phyloP scores from a whole-genome alignment of 2,888 invertebrate species.

The Bombylius discolor region DNA sequence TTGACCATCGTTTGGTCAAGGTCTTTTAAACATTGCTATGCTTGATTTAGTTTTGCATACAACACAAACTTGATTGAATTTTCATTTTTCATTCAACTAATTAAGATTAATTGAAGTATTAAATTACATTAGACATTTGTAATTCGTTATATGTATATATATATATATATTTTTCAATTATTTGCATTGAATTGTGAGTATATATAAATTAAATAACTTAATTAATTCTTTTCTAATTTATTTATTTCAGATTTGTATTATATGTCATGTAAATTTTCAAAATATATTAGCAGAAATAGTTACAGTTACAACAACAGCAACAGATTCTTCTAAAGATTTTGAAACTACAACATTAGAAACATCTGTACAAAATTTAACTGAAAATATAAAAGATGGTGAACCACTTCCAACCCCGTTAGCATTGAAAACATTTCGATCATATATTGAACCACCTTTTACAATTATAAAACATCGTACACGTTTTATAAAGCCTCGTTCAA shows the following conservation, averaged over 20 bases:
- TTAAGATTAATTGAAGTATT: not conserved
- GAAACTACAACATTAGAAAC: not conserved
- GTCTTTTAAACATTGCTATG: too few relatives aligned
- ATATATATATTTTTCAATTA: too few relatives aligned
- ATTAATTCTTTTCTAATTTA: too few relatives aligned
- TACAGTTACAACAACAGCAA: not conserved
- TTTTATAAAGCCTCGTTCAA: slow-evolving; percentile 20
- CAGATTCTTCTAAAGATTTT: not conserved
- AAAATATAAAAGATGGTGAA: not conserved
- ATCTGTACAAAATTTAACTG: not conserved
- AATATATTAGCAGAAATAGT: not conserved
- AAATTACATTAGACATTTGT: too few relatives aligned
- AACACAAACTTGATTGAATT: too few relatives aligned
- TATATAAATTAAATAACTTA: too few relatives aligned
- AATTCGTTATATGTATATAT: too few relatives aligned
- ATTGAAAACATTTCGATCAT: slow-evolving; percentile 24
- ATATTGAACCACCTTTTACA: slow-evolving; percentile 28
- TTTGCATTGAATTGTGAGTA: too few relatives aligned
- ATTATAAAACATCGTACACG: slow-evolving; percentile 20
- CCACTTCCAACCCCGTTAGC: slow-evolving; percentile 19
- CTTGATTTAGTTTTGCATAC: not conserved
- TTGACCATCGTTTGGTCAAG: too few relatives aligned
- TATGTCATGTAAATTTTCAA: not conserved
- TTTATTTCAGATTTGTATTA: too few relatives aligned
- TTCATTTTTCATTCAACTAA: too few relatives aligned